Conservation (phyloP, 2,888 invertebrate species). For the Invenusta paracnida region DNA sequence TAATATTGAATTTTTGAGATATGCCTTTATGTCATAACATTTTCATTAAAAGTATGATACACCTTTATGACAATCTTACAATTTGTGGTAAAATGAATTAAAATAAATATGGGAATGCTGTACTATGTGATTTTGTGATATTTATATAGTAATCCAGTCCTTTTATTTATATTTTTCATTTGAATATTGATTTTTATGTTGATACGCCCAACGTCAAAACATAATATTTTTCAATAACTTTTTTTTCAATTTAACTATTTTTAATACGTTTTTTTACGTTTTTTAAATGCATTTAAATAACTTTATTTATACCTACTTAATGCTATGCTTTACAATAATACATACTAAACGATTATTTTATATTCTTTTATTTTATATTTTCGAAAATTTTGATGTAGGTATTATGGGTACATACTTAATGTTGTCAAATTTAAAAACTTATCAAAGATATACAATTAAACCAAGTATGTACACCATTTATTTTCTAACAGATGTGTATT, state of each 20-base stretch:
- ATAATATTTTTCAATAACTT: background rate
- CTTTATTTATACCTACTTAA: background rate
- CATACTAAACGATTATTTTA: background rate
- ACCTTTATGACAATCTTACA: background rate
- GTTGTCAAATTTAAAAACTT: background rate
- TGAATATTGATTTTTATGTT: background rate
- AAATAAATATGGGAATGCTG: background rate
- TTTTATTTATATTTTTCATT: background rate
- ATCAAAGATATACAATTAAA: background rate
- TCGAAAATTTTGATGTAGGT: no score
- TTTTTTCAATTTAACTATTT: no score
- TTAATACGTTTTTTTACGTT: background rate
- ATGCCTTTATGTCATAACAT: background rate
- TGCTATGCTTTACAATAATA: background rate
- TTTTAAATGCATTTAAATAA: background rate
- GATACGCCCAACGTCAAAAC: background rate
- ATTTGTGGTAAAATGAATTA: background rate
- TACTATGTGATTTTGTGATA: background rate
- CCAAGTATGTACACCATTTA: background rate
- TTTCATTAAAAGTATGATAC: background rate
- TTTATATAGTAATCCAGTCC: background rate
- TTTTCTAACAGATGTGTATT: no score
- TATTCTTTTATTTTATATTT: background rate
- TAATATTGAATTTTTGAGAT: background rate
- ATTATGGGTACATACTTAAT: no score